Conservation (phyloP, 2,113 vertebrate genomes). For the Chauna torquata region DNA sequence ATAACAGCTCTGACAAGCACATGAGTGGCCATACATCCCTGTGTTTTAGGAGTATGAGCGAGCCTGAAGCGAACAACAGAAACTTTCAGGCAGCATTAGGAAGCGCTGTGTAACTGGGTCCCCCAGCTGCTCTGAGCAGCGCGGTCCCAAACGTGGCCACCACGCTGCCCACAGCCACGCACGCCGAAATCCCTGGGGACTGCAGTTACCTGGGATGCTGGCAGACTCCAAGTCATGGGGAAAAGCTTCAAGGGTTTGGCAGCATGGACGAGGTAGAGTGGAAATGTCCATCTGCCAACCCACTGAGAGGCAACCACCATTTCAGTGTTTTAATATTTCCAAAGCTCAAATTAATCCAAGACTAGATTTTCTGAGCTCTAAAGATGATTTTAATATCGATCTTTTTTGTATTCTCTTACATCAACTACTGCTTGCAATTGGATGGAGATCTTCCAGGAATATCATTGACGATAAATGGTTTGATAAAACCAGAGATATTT, state of each 20-base stretch:
- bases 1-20: neutral
- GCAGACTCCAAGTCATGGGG: neutral
- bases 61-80: neutral
- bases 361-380: neutral
- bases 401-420: neutral
- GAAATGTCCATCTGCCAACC: neutral
- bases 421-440: neutral
- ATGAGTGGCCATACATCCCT: neutral
- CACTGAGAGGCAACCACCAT: neutral
- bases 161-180: rapidly evolving
- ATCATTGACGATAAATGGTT: neutral
- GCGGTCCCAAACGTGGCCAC: rapidly evolving
- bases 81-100: neutral
- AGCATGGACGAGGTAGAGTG: neutral
- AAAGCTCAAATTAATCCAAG: neutral
- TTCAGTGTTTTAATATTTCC: neutral
- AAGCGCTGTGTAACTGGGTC: rapidly evolving
- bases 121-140: neutral
- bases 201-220: neutral
- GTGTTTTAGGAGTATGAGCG: neutral
- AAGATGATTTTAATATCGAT: neutral
- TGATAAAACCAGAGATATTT: neutral
- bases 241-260: neutral
- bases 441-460: neutral
- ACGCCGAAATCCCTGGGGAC: neutral